Evolutionary conservation across 1,140 invertebrate genomes (phyloP), one percentile per base, ranked within the genome.

Genomic region (Fopius arisanus): DNA sequence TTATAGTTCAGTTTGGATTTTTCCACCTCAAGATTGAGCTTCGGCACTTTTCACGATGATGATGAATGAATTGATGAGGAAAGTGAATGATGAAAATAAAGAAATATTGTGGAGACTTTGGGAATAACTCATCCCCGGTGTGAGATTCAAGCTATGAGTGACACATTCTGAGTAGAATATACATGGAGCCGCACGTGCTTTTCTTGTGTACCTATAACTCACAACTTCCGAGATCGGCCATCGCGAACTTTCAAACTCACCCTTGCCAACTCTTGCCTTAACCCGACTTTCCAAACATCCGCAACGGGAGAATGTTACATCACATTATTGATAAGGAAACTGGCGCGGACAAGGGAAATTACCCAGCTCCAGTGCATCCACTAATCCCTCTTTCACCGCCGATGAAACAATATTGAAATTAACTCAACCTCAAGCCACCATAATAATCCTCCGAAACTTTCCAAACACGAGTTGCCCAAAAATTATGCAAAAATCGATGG

Each of bases 261-360:
- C 54, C 54, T 21, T 23, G 2, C 16, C 23, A n/a, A 9, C 19
- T 21, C n/a, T n/a, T n/a, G n/a, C n/a, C n/a, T n/a, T n/a, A n/a
- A 7, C 43, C 23, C 26, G 54, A 59, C 19, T 59, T 59, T 59
- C 54, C 54, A 26, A 59, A 59, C 54, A 59, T 26, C 54, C 54
- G 10, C 21, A 59, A 28, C 23, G 10, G 21, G n/a, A 4, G 23
- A 59, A 19, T 14, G 54, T 59, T 59, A 59, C 54, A 7, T 28
- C 54, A 59, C 54, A 59, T 59, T 59, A 59, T 59, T 59, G 54
- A 59, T 59, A 59, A 59, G 54, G 54, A 59, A 59, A 59, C 54
- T 59, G 54, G 14, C 23, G 54, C 54, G 54, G 54, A 59, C 54
- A 59, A 26, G 54, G 54, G 23, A 59, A 59, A 59, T 59, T 59